Evolutionary conservation across 1,140 invertebrate species (phyloP).

Genomic region (Megalopta genalis): DNA sequence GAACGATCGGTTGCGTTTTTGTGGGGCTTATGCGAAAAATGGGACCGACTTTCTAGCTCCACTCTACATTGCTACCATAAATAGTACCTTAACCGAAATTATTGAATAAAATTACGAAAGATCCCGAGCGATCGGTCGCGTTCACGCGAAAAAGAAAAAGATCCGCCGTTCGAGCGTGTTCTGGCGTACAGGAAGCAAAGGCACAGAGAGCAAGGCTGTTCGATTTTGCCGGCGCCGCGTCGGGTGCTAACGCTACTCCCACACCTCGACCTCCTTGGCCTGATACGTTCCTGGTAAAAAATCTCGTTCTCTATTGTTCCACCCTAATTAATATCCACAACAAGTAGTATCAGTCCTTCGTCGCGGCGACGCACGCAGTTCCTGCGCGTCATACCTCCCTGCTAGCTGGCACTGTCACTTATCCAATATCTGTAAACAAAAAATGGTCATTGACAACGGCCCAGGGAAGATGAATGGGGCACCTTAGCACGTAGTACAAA

Average conservation of each 20-base stretch:
- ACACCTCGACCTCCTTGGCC: constrained; percentile 73
- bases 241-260: constrained; percentile 70
- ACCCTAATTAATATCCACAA: constrained; percentile 76
- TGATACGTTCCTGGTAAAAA: constrained; percentile 75
- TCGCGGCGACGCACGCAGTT: background rate
- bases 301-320: constrained; percentile 79
- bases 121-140: no score
- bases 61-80: no score
- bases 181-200: background rate
- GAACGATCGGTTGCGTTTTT: no score
- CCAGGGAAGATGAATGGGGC: constrained; percentile 57
- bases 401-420: constrained; percentile 75
- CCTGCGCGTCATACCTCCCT: constrained; percentile 68
- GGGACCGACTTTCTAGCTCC: no score
- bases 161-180: no score
- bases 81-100: no score
- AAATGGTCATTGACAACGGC: constrained; percentile 72
- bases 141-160: no score
- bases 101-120: no score
- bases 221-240: constrained; percentile 52
- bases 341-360: constrained; percentile 47
- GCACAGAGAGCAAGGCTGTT: background rate
- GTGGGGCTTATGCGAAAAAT: no score
- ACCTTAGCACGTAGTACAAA: no score
- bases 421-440: constrained; percentile 80